Evolutionary conservation across 2,888 invertebrate genomes (phyloP), one percentile per base, ranked within the genome.

Genomic region (Venusia cambrica): DNA sequence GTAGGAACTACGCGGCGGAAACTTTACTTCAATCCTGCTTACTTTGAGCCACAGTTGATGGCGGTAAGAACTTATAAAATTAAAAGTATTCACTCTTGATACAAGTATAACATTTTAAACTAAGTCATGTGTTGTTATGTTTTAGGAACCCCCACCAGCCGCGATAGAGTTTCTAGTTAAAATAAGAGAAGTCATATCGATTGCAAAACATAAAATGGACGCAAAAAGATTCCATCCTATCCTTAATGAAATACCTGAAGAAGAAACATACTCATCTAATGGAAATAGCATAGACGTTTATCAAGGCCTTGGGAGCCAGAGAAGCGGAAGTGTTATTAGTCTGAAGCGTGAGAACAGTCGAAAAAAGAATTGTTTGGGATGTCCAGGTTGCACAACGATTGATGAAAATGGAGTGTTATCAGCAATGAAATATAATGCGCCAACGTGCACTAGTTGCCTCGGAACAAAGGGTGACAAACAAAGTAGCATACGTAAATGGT

Each of bases 1-100:
- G 90, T 91, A 42, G 94, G 93, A 5, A 91, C 91, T 11, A 92
- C 92, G 0, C 87, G 95, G 31, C 89, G 93, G 48, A 95, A 96
- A 62, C 84, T 96, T 1, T 96, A 95, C 66, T 96, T 96, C 62
- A 96, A 96, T 71, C 96, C 96, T 0, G 96, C 96, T 3, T 97
- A 96, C 68, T 96, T 97, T 62, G 97, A 97, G 68, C 94, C 94
- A 11, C 94, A 96, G 51, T 72, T 96, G 24, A 88, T 97, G 68
- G 87, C 93, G 84, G 95, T 95, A 85, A 89, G 90, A 2, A 20
- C 6, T 6, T 5, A 21, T 11, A 2, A n/a, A 11, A 4, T 17
- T 3, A n/a, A 11, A 9, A 20, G 3, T 12, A 12, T 6, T 1
- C 7, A 13, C 5, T 9, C 4, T 4, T 5, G 14, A 14, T 8